phyloP scores from a whole-genome alignment of 2,113 vertebrate genomes.

The Platysteira castanea region DNA sequence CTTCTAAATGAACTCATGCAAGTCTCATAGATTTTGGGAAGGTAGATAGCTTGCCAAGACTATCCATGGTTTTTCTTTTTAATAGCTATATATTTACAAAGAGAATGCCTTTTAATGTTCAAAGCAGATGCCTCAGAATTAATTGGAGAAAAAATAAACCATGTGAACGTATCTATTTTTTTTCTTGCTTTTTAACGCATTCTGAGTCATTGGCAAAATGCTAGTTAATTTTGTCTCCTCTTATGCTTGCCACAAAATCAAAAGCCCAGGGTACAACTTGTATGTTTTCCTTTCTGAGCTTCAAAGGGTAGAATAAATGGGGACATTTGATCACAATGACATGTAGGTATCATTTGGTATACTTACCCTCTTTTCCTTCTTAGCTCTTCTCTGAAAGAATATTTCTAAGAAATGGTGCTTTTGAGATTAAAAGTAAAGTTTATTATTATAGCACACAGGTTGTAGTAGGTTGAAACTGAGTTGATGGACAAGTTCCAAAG shows the following conservation, averaged over 20 bases:
- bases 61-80: background rate
- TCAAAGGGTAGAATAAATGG: background rate
- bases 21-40: background rate
- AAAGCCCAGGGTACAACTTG: accelerated
- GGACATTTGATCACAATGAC: background rate
- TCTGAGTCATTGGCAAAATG: background rate
- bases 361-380: background rate
- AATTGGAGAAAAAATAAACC: background rate
- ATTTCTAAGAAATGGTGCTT: background rate
- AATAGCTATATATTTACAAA: background rate
- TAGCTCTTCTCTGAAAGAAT: background rate
- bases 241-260: background rate
- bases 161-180: background rate
- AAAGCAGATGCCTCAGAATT: background rate
- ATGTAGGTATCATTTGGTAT: background rate
- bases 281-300: background rate
- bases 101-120: background rate
- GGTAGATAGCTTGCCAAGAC: background rate
- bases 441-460: background rate
- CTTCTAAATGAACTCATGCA: background rate
- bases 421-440: background rate
- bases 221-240: background rate
- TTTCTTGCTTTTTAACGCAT: background rate
- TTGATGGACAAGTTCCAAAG: too few relatives aligned
- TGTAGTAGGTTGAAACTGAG: too few relatives aligned